Evolutionary conservation across 2,797 vertebrate genomes (phyloP).

Genomic region (Peromyscus nudipes): DNA sequence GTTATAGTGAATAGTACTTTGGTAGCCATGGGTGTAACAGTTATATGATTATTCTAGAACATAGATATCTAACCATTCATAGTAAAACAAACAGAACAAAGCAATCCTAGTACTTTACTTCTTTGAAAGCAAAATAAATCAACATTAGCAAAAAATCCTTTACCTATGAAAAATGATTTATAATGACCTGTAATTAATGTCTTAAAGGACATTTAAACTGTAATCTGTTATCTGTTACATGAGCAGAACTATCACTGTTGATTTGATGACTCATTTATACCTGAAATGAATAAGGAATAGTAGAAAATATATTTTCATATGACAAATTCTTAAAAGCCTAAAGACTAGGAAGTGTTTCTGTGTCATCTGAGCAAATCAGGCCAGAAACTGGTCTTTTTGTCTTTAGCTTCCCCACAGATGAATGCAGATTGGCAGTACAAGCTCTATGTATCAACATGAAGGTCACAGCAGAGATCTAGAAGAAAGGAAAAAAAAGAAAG

Average conservation of each 20-base stretch:
- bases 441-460: constrained; percentile 30
- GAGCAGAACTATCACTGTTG: background rate
- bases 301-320: background rate
- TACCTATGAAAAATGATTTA: constrained; percentile 4
- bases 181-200: background rate
- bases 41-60: constrained; percentile 71
- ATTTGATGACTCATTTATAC: background rate
- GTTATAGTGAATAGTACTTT: constrained; percentile 42
- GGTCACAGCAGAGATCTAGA: background rate
- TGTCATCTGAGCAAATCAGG: constrained; percentile 15
- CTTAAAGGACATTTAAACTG: constrained; percentile 47
- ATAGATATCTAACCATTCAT: constrained; percentile 61
- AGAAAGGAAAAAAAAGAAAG: background rate
- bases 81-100: constrained; percentile 65
- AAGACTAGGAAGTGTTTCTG: background rate
- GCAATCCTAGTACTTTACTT: background rate
- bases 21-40: constrained; percentile 58
- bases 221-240: background rate
- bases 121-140: background rate
- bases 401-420: background rate
- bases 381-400: constrained; percentile 23
- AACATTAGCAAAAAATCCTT: background rate
- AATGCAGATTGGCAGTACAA: background rate
- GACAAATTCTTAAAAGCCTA: background rate
- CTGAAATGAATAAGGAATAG: background rate